Evolutionary conservation across 2,888 invertebrate genomes (phyloP).

Genomic region (Cepaea hortensis): DNA sequence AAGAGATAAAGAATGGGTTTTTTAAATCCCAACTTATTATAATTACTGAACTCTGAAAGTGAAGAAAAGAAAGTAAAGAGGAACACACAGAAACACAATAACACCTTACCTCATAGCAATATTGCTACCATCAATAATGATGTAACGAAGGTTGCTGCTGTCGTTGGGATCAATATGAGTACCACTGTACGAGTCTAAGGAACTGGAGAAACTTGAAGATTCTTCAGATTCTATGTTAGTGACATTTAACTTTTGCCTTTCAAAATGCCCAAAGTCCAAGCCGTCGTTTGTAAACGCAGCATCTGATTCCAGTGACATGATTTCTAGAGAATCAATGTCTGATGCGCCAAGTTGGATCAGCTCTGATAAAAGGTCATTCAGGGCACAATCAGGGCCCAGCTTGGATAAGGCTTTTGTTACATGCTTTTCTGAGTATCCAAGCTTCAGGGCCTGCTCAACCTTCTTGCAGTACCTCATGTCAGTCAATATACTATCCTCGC

Average conservation of each 20-base stretch:
- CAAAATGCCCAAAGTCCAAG: constrained; percentile 15
- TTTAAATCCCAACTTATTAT: too few relatives aligned
- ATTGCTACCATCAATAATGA: constrained; percentile 90
- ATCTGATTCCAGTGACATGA: constrained; percentile 5
- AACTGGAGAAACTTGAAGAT: constrained; percentile 8
- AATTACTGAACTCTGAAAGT: too few relatives aligned
- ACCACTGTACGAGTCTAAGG: not conserved
- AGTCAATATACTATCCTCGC: constrained; percentile 52
- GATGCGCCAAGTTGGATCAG: constrained; percentile 84
- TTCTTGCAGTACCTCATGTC: constrained; percentile 78
- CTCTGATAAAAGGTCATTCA: constrained; percentile 92
- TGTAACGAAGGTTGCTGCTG: constrained; percentile 78
- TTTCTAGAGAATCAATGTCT: not conserved
- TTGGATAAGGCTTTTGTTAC: constrained; percentile 89
- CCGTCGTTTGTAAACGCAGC: not conserved
- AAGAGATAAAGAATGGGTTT: too few relatives aligned
- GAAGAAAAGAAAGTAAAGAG: too few relatives aligned
- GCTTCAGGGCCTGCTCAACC: constrained; percentile 92
- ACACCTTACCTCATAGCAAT: constrained; percentile 86
- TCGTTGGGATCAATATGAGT: constrained; percentile 41
- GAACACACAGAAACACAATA: not conserved
- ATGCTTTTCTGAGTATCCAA: constrained; percentile 92
- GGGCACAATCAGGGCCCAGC: constrained; percentile 88
- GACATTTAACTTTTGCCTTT: not conserved
- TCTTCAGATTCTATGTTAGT: not conserved